Evolutionary conservation across 2,888 invertebrate genomes (phyloP), one percentile per base, ranked within the genome.

Genomic region (Ischnus inquisitorius): DNA sequence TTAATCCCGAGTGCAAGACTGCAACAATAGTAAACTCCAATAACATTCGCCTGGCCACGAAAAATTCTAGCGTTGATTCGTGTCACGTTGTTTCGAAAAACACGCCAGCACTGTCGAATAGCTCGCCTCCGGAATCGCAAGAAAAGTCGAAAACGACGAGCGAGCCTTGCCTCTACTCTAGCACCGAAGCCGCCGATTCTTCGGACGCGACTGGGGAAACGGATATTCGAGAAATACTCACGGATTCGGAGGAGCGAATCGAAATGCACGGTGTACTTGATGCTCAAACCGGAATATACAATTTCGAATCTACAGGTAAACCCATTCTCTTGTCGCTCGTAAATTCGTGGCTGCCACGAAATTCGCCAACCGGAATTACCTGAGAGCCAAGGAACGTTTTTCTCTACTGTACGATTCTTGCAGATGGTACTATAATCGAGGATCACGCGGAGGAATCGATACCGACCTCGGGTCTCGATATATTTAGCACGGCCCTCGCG

Each of bases 401-500:
- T 68, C 41, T 60, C n/a, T 22, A 39, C n/a, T 46, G 62, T 79
- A 28, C 25, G 51, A 69, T 39, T 48, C 10, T 22, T 28, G 1
- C 76, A 90, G 90, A 88, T 75, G 85, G 86, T 46, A 84, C 67
- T 77, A 78, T 88, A 28, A 88, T 85, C 68, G 87, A 88, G 60
- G 84, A 88, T 69, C 87, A 88, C 77, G 81, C 85, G 8, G 88
- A 90, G 62, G 89, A 90, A 76, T 80, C 87, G 16, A 84, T 88
- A 39, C 83, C 87, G 5, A 84, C 67, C 91, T 93, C 91, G 92
- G 94, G 82, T 87, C 94, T 95, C 92, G 95, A 95, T 89, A 93
- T 95, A 41, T 95, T 95, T 90, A 95, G 94, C 85, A 94, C 95
- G 25, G 94, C 95, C 54, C 94, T 95, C 80, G 94, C 94, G 62